Base-by-base conservation (phyloP, 2,888 invertebrate species). In the Sphaerophoria taeniata region DNA sequence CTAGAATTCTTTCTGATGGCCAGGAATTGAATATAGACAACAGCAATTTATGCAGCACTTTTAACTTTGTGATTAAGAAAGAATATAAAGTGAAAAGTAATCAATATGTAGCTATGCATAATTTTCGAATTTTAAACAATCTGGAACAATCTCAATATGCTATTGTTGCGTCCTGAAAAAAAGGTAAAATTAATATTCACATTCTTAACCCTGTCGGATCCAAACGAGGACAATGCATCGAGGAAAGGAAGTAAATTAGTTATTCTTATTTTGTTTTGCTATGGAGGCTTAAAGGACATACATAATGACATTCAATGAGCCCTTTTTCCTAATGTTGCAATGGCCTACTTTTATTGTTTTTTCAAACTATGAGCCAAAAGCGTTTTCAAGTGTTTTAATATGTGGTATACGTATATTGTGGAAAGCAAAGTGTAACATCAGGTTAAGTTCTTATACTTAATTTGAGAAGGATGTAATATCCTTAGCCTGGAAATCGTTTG, bases 321-420 rank as follows among this genome's bases (percentile, higher is more conserved):
- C 36, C 43, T 58, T 36, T 55, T 61, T 65, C 55, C 34, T 31
- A 65, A n/a, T 16, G 61, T 34, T 36, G 9, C 14, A 58, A 51
- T 78, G 78, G 65, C 78, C 72, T 78, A 78, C 43, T 72, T 72
- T 78, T 58, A 6, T 6, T 39, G 9, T 12, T 4, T 24, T 1
- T 24, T 24, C 24, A 24, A 24, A 24, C 24, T 24, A 24, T 24
- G 24, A 39, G 24, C 33, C 7, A 53, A 67, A 16, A 16, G 11
- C 12, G 39, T 58, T 39, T 9, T 16, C 14, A 58, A 58, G 58
- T 24, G 24, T 2, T 24, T 24, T 24, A 24, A 24, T 24, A 24
- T 24, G 2, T 14, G 34, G 56, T 3, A 14, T 56, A 56, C 2
- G 56, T 3, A 14, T 56, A 56, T 4, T n/a, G 9, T 39, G 39